A percentile compares a stretch with the other conserved stretches of the same genome.
Evolutionary conservation across 2,888 invertebrate species (phyloP).

Genomic region (Drosophila pseudotalamancana): DNA sequence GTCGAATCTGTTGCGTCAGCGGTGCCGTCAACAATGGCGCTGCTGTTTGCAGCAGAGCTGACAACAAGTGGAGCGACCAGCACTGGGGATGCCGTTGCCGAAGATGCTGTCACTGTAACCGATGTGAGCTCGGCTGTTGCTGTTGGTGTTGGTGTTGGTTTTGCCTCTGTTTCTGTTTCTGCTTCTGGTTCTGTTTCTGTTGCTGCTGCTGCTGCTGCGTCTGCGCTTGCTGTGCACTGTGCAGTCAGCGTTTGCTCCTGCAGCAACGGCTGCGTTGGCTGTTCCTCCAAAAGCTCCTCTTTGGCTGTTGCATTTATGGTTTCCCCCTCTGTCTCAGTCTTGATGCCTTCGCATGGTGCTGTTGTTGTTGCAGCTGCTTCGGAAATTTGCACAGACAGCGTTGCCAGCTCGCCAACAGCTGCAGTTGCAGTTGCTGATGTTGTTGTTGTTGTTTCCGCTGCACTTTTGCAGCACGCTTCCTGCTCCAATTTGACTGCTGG

Average conservation of each 20-base stretch:
- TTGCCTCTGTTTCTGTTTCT: background rate
- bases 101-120: constrained; percentile 20
- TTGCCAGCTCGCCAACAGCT: constrained; percentile 17
- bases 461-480: constrained; percentile 35
- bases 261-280: constrained; percentile 1
- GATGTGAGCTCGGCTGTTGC: constrained; percentile 25
- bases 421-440: constrained; percentile 17
- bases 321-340: constrained; percentile 42
- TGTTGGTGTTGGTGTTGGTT: constrained; percentile 6
- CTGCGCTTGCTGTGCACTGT: constrained; percentile 13
- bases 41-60: constrained; percentile 43
- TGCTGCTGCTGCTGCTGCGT: constrained; percentile 1
- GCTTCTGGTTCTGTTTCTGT: background rate
- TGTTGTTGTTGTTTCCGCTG: constrained; percentile 18
- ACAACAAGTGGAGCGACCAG: constrained; percentile 69
- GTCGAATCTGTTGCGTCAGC: constrained; percentile 67
- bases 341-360: constrained; percentile 32
- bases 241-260: constrained; percentile 14
- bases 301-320: constrained; percentile 32
- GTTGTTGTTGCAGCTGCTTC: constrained; percentile 16
- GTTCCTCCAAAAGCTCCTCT: constrained; percentile 25
- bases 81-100: constrained; percentile 30
- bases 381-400: constrained; percentile 7
- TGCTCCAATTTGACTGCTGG: constrained; percentile 52
- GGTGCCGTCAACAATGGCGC: constrained; percentile 27